These are phyloP conservation scores for Cairina moschata DNA, from an alignment of 2,113 vertebrate species.

Conservation along the genomic window DNA sequence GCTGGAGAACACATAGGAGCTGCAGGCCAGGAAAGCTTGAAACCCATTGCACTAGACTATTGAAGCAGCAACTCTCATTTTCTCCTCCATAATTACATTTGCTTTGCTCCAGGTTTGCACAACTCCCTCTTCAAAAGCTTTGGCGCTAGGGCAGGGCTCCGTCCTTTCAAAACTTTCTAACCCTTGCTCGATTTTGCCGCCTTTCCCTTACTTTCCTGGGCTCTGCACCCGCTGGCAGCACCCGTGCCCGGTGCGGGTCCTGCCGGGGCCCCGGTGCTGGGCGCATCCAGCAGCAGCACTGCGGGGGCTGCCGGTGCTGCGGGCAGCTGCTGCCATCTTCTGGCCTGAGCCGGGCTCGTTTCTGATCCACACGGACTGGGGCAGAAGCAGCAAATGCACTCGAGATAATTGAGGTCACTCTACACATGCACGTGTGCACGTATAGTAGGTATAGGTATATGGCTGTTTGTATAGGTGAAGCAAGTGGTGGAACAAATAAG, in stretches of 20 bases:
- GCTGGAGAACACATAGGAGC: background rate
- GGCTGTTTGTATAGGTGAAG: background rate
- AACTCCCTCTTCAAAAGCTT: background rate
- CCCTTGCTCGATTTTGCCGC: fast-evolving
- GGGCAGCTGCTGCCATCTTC: constrained; percentile 49
- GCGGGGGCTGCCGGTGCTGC: fast-evolving
- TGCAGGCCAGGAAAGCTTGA: background rate
- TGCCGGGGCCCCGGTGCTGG: background rate
- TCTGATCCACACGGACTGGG: background rate
- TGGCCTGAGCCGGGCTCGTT: background rate
- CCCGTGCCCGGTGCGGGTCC: background rate
- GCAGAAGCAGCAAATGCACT: too few relatives aligned
- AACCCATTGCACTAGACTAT: background rate
- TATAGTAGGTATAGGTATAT: fast-evolving
- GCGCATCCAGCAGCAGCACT: fast-evolving
- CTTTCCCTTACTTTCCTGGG: background rate
- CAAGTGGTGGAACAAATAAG: background rate
- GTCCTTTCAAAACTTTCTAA: background rate
- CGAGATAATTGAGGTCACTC: fast-evolving
- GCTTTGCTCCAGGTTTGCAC: background rate
- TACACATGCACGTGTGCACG: background rate
- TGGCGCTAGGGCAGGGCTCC: fast-evolving
- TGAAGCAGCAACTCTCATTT: background rate
- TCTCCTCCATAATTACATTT: background rate
- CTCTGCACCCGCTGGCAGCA: background rate